Conservation (phyloP, 2,113 vertebrate genomes). For the Mormoops blainvillei region DNA sequence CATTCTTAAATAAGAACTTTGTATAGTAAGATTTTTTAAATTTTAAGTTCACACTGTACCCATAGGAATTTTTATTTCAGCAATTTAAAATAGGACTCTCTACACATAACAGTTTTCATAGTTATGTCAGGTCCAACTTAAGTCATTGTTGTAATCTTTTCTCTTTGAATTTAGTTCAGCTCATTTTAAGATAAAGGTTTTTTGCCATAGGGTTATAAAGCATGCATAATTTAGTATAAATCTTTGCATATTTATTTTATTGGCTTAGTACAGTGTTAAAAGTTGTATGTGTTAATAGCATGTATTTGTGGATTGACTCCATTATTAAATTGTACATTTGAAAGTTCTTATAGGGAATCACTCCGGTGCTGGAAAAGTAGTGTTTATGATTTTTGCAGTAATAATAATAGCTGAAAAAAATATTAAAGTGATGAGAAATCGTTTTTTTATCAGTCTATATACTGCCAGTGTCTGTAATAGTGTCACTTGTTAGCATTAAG, state of each 20-base stretch:
- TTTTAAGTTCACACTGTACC: neutral
- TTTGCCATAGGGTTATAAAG: neutral
- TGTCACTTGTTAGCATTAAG: neutral
- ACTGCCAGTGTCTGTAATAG: neutral
- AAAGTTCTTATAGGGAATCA: neutral
- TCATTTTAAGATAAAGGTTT: neutral
- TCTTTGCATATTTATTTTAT: conserved; percentile 7
- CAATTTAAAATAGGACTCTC: neutral
- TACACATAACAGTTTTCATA: neutral
- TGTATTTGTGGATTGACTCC: conserved; percentile 8
- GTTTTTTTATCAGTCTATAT: neutral
- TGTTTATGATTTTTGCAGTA: neutral
- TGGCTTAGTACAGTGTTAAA: neutral
- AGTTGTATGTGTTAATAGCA: neutral
- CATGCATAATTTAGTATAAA: neutral
- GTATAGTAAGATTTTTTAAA: neutral
- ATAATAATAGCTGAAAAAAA: neutral
- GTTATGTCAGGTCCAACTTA: neutral
- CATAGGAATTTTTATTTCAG: neutral
- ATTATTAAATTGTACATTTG: conserved; percentile 37
- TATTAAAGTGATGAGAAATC: neutral
- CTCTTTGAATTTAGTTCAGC: neutral
- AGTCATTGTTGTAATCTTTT: neutral
- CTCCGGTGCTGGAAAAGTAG: neutral
- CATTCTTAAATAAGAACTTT: neutral